Base-by-base conservation (phyloP, 2,888 invertebrate species). In the Pheosia gnoma region DNA sequence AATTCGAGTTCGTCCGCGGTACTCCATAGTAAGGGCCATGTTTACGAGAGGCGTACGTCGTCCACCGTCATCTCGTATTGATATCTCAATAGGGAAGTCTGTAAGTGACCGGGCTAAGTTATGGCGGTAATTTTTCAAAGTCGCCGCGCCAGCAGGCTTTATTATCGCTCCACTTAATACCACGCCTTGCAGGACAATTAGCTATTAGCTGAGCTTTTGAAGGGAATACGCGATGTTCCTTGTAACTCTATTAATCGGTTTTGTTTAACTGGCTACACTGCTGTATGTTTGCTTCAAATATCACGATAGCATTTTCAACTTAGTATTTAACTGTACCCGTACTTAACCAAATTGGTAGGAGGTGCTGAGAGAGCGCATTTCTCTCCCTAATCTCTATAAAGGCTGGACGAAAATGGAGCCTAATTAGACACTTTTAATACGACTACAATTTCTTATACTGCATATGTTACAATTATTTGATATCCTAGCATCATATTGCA, bases 31-130 rank as follows among this genome's bases (percentile, higher is more conserved):
- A 86, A 69, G 86, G 83, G 82, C 73, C 61, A 74, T 82, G 84
- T 87, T 87, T 87, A 86, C 86, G 84, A 82, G 80, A 77, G 80
- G 78, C 76, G 82, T 81, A 83, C 85, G 87, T 83, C 86, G 81
- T 83, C 67, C 79, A 71, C 78, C 88, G 87, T 91, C 91, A 89
- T 91, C 89, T 89, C 81, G 81, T 86, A 91, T 88, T 92, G 92
- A 93, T 93, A 90, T 91, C 92, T 93, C 91, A 92, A 92, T 92
- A 90, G 89, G 89, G 90, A 91, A 91, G 91, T 90, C 81, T 89
- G 86, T 91, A 89, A 91, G 89, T 90, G 90, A 91, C 89, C 87
- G 90, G 81, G 83, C 86, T 88, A 89, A 92, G 86, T 91, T 92
- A 92, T 93, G 82, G 87, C 85, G 69, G 87, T 77, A 74, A 90